A percentile compares a stretch with the other conserved stretches of the same genome.
phyloP scores from a whole-genome alignment of 2,797 vertebrate genomes.

The Urosaurus nigricauda region DNA sequence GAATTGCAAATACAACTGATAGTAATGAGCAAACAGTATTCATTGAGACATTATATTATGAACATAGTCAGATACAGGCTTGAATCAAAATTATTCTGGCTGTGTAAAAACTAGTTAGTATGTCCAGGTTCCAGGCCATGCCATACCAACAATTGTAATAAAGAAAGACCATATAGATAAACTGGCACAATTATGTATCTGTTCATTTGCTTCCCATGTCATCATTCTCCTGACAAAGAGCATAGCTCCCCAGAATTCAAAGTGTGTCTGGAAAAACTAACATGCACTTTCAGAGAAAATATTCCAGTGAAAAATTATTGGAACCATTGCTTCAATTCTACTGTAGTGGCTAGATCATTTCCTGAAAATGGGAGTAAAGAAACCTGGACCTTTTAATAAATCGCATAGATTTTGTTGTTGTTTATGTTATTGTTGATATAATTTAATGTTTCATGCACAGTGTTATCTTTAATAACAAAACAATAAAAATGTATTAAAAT shows the following conservation, averaged over 20 bases:
- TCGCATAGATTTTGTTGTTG: slow-evolving; percentile 56
- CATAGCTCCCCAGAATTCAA: slow-evolving; percentile 23
- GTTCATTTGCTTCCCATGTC: not conserved
- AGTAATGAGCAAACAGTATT: not conserved
- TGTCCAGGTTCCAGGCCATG: not conserved
- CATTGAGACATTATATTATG: slow-evolving; percentile 44
- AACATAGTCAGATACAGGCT: slow-evolving; percentile 41
- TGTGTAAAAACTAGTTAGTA: not conserved
- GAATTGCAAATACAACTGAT: not conserved
- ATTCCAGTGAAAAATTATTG: not conserved
- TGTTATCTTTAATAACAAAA: slow-evolving; percentile 68
- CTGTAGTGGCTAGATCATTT: slow-evolving; percentile 47
- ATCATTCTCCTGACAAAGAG: not conserved
- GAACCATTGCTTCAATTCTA: slow-evolving; percentile 22
- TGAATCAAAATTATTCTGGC: not conserved
- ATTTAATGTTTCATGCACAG: slow-evolving; percentile 73
- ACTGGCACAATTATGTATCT: not conserved
- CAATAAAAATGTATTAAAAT: slow-evolving; percentile 67
- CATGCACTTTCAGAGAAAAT: slow-evolving; percentile 2
- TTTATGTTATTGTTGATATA: slow-evolving; percentile 49
- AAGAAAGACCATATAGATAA: not conserved
- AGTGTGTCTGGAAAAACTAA: slow-evolving; percentile 46
- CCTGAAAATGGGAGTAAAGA: slow-evolving; percentile 71
- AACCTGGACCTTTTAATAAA: slow-evolving; percentile 70
- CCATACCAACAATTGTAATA: not conserved